Percentiles rank a stretch among this genome's conserved stretches.
Conservation (phyloP, 2,797 vertebrate species). For the Pseudochirops corinnae region DNA sequence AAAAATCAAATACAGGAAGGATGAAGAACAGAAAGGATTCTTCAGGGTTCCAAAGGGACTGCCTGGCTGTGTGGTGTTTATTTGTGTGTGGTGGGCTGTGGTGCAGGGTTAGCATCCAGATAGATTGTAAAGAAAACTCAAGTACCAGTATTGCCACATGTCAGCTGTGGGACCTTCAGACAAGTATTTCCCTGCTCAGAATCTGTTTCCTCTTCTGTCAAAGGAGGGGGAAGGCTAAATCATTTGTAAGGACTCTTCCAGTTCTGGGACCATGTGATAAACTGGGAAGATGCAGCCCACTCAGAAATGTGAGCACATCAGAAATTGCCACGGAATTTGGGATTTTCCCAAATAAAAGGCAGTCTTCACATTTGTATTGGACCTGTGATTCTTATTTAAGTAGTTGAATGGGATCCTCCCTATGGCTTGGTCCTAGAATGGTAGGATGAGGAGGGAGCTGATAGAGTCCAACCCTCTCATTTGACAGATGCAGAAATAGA, state of each 20-base stretch:
- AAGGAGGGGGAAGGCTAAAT: background rate
- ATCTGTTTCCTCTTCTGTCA: background rate
- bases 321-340: background rate
- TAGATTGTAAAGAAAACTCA: background rate
- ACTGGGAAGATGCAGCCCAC: background rate
- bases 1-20: background rate
- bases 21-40: constrained; percentile 21
- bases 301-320: background rate
- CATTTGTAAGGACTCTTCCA: background rate
- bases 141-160: background rate
- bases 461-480: constrained; percentile 4
- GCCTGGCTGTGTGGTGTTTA: background rate
- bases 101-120: background rate
- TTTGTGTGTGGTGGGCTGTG: background rate
- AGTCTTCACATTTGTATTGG: background rate
- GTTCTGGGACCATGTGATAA: background rate
- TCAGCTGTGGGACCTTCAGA: background rate
- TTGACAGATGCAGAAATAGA: constrained; percentile 12
- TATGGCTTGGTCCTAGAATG: background rate
- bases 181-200: background rate
- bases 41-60: constrained; percentile 28
- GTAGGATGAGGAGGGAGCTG: background rate
- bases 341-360: constrained; percentile 43
- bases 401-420: background rate
- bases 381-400: background rate